Conservation (phyloP, 2,888 invertebrate species). For the Thera britannica region DNA sequence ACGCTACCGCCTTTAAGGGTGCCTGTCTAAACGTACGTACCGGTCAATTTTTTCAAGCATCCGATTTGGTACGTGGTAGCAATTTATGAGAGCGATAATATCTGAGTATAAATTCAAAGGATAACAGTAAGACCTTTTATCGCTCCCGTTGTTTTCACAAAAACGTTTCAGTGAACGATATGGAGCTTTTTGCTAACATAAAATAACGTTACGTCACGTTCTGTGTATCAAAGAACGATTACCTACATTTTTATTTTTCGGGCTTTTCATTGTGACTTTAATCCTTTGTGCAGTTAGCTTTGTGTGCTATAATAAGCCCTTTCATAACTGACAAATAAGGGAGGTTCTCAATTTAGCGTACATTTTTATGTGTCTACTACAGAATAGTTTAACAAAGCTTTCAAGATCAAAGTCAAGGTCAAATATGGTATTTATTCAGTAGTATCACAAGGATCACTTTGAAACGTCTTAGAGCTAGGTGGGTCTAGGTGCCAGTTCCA, state of each 20-base stretch:
- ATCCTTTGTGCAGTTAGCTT: conserved; percentile 34
- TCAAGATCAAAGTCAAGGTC: too few species aligned
- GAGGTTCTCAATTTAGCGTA: not conserved
- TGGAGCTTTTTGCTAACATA: conserved; percentile 72
- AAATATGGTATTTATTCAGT: too few species aligned
- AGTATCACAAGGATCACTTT: too few species aligned
- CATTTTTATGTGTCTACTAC: conserved; percentile 26
- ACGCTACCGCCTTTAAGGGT: not conserved
- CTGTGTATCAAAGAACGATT: conserved; percentile 54
- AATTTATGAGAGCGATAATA: conserved; percentile 81
- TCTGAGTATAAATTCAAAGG: conserved; percentile 84
- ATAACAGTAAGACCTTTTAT: conserved; percentile 83
- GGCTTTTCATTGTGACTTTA: conserved; percentile 41
- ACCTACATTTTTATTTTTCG: conserved; percentile 66
- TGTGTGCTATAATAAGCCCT: conserved; percentile 19
- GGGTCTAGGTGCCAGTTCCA: too few species aligned
- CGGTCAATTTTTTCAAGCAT: conserved; percentile 72
- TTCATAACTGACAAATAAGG: not conserved
- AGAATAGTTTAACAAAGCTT: too few species aligned
- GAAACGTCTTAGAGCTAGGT: too few species aligned
- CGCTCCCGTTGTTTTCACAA: conserved; percentile 80
- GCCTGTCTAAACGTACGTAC: conserved; percentile 5
- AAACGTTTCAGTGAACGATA: conserved; percentile 74
- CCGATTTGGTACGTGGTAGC: conserved; percentile 73
- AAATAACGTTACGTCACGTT: conserved; percentile 74